These are phyloP conservation scores for Eugnorisma glareosa DNA, from an alignment of 2,888 invertebrate species.

Conservation along the genomic window DNA sequence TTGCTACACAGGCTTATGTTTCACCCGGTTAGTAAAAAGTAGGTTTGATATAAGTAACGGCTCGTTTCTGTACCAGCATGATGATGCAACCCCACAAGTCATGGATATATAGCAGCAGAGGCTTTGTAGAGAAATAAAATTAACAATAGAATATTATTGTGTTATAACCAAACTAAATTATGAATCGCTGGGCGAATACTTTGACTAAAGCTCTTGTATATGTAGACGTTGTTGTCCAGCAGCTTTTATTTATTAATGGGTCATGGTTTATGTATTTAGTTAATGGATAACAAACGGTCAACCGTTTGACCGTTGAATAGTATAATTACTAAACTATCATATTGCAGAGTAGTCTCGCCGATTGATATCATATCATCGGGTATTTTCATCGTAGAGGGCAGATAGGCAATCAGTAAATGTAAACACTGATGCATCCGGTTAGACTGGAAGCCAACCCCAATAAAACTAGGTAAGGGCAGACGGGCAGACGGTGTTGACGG, in stretches of 20 bases:
- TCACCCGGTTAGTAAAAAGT: too few relatives aligned
- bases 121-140: slow-evolving; percentile 46
- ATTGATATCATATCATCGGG: background rate
- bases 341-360: background rate
- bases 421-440: background rate
- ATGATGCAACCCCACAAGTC: too few relatives aligned
- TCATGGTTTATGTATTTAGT: background rate
- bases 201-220: slow-evolving; percentile 20
- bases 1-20: too few relatives aligned
- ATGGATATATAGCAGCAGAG: slow-evolving; percentile 4
- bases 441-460: background rate
- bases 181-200: slow-evolving; percentile 1
- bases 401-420: background rate
- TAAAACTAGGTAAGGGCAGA: background rate
- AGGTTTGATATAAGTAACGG: too few relatives aligned
- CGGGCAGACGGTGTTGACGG: background rate
- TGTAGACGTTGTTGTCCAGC: background rate
- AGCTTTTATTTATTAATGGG: background rate
- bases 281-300: background rate
- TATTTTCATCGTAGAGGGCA: background rate
- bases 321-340: background rate
- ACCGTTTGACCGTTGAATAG: too few relatives aligned
- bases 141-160: slow-evolving; percentile 52
- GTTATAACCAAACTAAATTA: slow-evolving; percentile 9
- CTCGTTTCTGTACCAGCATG: too few relatives aligned